phyloP scores from a whole-genome alignment of 2,888 invertebrate species.

The Epirrhoe alternata region DNA sequence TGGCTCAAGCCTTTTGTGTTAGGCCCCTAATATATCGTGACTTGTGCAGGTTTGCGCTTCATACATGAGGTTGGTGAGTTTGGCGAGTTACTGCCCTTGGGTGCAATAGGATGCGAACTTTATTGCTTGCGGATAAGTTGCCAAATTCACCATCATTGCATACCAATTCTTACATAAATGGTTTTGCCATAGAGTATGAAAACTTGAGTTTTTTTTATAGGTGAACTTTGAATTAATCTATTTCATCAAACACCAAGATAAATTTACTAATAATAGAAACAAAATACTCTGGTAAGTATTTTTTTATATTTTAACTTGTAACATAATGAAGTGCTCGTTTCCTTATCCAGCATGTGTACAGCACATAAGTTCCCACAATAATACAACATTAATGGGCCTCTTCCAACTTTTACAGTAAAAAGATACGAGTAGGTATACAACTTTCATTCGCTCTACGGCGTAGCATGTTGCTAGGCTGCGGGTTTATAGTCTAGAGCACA shows the following conservation, averaged over 20 bases:
- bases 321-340: no score
- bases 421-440: slow-evolving; percentile 27
- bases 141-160: slow-evolving; percentile 22
- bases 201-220: no score
- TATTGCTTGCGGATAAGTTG: slow-evolving; percentile 26
- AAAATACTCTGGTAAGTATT: no score
- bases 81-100: slow-evolving; percentile 50
- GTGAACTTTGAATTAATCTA: no score
- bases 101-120: slow-evolving; percentile 59
- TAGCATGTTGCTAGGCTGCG: slow-evolving; percentile 38
- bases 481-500: slow-evolving; percentile 4
- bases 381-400: slow-evolving; percentile 7
- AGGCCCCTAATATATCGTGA: slow-evolving; percentile 65
- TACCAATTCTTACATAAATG: slow-evolving; percentile 4
- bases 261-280: no score
- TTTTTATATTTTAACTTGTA: no score
- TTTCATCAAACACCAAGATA: no score
- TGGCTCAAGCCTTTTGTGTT: slow-evolving; percentile 33
- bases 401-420: slow-evolving; percentile 28
- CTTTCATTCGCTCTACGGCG: slow-evolving; percentile 36
- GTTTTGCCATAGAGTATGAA: no score
- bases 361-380: not conserved
- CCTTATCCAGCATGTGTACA: not conserved
- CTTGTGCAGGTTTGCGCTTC: slow-evolving; percentile 56
- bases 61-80: slow-evolving; percentile 66